Evolutionary conservation across 2,888 invertebrate species (phyloP), one percentile per base, ranked within the genome.

Genomic region (Cephus pygmeus): DNA sequence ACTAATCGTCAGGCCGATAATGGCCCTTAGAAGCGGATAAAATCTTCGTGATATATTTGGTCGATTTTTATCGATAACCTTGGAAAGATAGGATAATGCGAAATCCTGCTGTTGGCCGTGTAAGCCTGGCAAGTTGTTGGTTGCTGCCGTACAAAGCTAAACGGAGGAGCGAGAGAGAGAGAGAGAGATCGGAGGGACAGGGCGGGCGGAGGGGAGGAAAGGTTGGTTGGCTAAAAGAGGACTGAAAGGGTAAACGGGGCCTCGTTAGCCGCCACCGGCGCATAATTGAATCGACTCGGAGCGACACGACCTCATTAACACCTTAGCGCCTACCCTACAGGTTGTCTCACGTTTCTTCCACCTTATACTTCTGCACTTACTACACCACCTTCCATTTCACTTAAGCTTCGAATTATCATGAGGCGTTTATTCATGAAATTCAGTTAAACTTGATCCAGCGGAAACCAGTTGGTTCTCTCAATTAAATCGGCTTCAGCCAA

Each of bases 281-380:
- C 90, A 91, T 91, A 91, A 91, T 91, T 91, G 90, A 91, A 90
- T 90, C 90, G 90, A 89, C 89, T 90, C 87, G 87, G 88, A 89
- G 87, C 90, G 90, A 91, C 91, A 91, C 90, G 90, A 91, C 90
- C 91, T 91, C 91, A 90, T 91, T 91, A 91, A 91, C 91, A 91
- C 91, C 90, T 91, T 88, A 88, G 87, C 88, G 88, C 89, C 88
- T 86, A 85, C 86, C 84, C 89, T 90, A 90, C 90, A 90, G 90
- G 89, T 87, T 90, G 87, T 88, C 89, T 89, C 89, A 90, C 88
- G 86, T 90, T 89, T 87, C 87, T 83, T 84, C 87, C 84, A 83
- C 83, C 76, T 56, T 56, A 56, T 23, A 77, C 81, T 77, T 69
- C 69, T 73, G 77, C 78, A 75, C 73, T 73, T 40, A 73, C 75